phyloP scores from a whole-genome alignment of 2,797 vertebrate species.

The Eupleurogrammus muticus region DNA sequence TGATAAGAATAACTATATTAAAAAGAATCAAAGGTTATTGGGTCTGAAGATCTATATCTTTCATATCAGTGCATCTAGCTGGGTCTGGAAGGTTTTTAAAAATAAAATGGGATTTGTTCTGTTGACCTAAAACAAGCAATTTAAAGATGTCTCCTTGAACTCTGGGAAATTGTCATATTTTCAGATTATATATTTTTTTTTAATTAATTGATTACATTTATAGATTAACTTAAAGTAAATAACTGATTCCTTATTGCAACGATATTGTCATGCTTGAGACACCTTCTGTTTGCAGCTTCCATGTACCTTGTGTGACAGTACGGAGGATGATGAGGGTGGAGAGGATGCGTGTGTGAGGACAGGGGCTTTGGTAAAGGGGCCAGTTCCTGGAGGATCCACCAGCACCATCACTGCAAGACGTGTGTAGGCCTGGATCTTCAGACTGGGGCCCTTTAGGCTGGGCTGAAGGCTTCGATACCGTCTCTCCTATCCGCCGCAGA shows the following conservation, averaged over 20 bases:
- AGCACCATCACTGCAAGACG: constrained; percentile 34
- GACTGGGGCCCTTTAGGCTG: constrained; percentile 42
- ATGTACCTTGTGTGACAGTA: constrained; percentile 91
- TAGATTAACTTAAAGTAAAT: too few relatives aligned
- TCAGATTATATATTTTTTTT: too few relatives aligned
- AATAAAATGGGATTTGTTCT: too few relatives aligned
- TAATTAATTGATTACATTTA: too few relatives aligned
- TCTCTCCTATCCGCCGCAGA: constrained; percentile 88
- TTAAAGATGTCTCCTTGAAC: too few relatives aligned
- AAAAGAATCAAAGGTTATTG: too few relatives aligned
- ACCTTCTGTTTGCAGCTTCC: background rate
- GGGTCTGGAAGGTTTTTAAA: too few relatives aligned
- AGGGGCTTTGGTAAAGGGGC: constrained; percentile 86
- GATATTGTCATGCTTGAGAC: background rate
- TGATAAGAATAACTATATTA: too few relatives aligned
- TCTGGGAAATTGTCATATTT: too few relatives aligned
- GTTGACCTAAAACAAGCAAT: too few relatives aligned
- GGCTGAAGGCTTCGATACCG: constrained; percentile 81
- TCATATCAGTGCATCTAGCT: too few relatives aligned
- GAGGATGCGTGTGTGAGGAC: constrained; percentile 85
- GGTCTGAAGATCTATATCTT: too few relatives aligned
- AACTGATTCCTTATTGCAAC: background rate
- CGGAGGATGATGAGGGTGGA: constrained; percentile 89
- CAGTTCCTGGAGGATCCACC: constrained; percentile 68
- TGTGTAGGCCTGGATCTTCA: constrained; percentile 62